Evolutionary conservation across 2,797 vertebrate genomes (phyloP).

Genomic region (Platyrinchus mystaceus): DNA sequence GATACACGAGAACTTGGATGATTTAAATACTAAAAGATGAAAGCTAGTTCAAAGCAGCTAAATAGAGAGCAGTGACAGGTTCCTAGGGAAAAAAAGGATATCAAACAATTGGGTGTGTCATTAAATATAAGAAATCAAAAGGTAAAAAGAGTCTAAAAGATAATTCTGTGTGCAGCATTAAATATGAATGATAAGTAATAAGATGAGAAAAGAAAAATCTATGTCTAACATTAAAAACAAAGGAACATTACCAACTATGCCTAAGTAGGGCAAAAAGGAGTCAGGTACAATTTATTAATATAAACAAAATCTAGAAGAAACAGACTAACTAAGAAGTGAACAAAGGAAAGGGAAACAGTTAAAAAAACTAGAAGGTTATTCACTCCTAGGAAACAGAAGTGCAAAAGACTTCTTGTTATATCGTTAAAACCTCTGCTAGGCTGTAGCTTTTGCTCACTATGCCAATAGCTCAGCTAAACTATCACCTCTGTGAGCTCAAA

Average conservation of each 20-base stretch:
- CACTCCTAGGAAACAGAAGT: not conserved
- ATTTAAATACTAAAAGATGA: slow-evolving; percentile 74
- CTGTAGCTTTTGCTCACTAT: not conserved
- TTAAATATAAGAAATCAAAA: slow-evolving; percentile 69
- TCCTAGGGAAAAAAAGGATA: slow-evolving; percentile 62
- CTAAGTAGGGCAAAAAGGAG: slow-evolving; percentile 72
- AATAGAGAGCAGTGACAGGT: slow-evolving; percentile 67
- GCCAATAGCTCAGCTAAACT: not conserved
- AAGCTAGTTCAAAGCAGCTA: slow-evolving; percentile 74
- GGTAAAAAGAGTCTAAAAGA: slow-evolving; percentile 70
- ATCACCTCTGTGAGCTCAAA: not conserved
- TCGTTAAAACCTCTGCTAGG: not conserved
- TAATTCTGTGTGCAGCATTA: slow-evolving; percentile 70
- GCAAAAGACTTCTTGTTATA: not conserved
- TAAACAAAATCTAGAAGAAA: slow-evolving; percentile 65
- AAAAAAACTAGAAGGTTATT: not conserved
- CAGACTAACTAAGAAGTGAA: slow-evolving; percentile 56
- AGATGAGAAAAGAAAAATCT: slow-evolving; percentile 65
- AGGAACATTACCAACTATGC: slow-evolving; percentile 61
- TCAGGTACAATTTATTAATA: slow-evolving; percentile 60
- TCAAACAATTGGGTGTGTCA: slow-evolving; percentile 70
- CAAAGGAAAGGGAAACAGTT: slow-evolving; percentile 1
- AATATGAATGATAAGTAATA: slow-evolving; percentile 73
- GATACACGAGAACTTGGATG: slow-evolving; percentile 49
- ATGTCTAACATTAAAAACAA: slow-evolving; percentile 71